Base-by-base conservation (phyloP, 2,888 invertebrate species). In the Lycocerus yunnanus region DNA sequence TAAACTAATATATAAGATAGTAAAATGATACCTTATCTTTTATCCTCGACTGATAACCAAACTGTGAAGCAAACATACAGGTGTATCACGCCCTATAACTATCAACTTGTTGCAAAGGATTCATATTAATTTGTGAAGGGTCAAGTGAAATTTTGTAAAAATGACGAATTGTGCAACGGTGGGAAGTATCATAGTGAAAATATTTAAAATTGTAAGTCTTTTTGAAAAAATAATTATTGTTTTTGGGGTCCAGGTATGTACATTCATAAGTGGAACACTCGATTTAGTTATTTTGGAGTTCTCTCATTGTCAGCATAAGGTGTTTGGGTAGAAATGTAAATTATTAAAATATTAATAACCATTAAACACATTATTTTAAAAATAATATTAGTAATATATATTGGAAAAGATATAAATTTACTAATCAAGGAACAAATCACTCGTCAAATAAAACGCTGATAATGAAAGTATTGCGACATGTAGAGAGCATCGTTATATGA, bases 81-180 rank as follows among this genome's bases (percentile, higher is more conserved):
- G 76, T 76, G 74, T 69, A 65, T 43, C 21, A 71, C 71, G 68
- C 68, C 73, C 72, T 27, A 60, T 24, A 20, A 27, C 18, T 9
- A 20, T n/a, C 16, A 24, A 20, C 24, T 58, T 24, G 27, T 27
- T 15, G 21, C 10, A 69, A 9, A 21, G 59, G 20, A 16, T 18
- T 13, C 16, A 43, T 15, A 58, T n/a, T 15, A 68, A 15, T 9
- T 11, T 18, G 13, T 15, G 21, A 20, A 43, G 68, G 72, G 15
- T 13, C 21, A 61, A 43, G 43, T 43, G 24, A 60, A 72, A 71
- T 14, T 15, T 11, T 8, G 58, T 14, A 24, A 92, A 88, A 88
- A 94, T 95, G 94, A 93, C 94, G 85, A 93, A 94, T 78, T 90
- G 95, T 75, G 93, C 94, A 86, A 94, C 94, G 65, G 93, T 95